These are phyloP conservation scores for Luehdorfia chinensis DNA, from an alignment of 1,140 invertebrate species.

Conservation along the genomic window DNA sequence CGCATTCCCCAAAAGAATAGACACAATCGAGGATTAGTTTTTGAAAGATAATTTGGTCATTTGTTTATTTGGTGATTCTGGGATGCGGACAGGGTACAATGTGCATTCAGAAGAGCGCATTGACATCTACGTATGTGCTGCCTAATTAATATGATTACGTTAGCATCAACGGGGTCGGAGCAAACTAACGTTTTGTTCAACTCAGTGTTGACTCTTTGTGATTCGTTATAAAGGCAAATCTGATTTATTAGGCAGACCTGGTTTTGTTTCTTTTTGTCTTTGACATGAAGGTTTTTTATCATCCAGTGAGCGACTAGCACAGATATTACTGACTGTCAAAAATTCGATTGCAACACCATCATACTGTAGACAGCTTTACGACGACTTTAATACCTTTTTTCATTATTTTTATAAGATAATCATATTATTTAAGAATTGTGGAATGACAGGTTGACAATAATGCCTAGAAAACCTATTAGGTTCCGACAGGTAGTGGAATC, in stretches of 20 bases:
- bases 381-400: too few relatives aligned
- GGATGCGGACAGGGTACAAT: not conserved
- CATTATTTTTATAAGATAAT: too few relatives aligned
- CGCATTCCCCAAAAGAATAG: too few relatives aligned
- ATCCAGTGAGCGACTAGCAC: not conserved
- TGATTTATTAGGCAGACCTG: slow-evolving; percentile 17
- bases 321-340: too few relatives aligned
- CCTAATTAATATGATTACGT: not conserved
- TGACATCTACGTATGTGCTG: not conserved
- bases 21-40: too few relatives aligned
- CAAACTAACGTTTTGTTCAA: slow-evolving; percentile 2
- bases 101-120: not conserved
- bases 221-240: slow-evolving; percentile 9
- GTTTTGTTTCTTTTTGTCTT: slow-evolving; percentile 7
- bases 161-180: not conserved
- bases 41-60: too few relatives aligned
- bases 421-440: too few relatives aligned
- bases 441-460: too few relatives aligned
- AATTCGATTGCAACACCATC: too few relatives aligned
- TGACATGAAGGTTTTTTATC: not conserved
- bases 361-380: too few relatives aligned
- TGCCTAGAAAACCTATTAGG: too few relatives aligned
- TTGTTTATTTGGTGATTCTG: not conserved
- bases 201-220: slow-evolving; percentile 2
- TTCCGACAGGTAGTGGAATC: too few relatives aligned